Percentiles rank a stretch among this genome's conserved stretches.
Evolutionary conservation across 2,888 invertebrate species (phyloP).

Genomic region (Heliconius charithonia): DNA sequence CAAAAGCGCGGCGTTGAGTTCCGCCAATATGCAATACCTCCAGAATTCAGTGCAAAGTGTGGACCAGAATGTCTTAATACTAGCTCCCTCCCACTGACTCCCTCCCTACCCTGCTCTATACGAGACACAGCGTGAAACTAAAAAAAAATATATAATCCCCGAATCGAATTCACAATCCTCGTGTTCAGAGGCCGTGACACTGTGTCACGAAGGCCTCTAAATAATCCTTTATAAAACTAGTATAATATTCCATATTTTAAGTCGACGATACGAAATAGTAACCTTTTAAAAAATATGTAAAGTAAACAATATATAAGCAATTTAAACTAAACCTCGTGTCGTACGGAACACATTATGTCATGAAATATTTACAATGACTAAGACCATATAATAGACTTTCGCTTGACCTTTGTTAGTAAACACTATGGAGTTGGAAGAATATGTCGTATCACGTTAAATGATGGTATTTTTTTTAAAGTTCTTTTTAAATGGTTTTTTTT

Average conservation of each 20-base stretch:
- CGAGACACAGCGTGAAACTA: too few relatives aligned
- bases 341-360: slow-evolving; percentile 6
- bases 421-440: slow-evolving; percentile 11
- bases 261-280: background rate
- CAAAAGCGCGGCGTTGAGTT: too few relatives aligned
- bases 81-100: too few relatives aligned
- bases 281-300: background rate
- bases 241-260: background rate
- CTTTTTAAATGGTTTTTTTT: slow-evolving; percentile 1
- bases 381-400: slow-evolving; percentile 9
- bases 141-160: too few relatives aligned
- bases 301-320: slow-evolving; percentile 14
- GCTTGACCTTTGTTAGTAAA: slow-evolving; percentile 31
- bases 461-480: background rate
- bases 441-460: background rate
- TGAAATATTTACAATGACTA: slow-evolving; percentile 28
- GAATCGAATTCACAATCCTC: too few relatives aligned
- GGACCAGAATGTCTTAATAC: too few relatives aligned
- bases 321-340: slow-evolving; percentile 3
- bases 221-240: background rate
- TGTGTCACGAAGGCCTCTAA: background rate
- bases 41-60: too few relatives aligned
- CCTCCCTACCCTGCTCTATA: too few relatives aligned
- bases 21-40: too few relatives aligned
- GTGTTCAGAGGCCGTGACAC: too few relatives aligned